Evolutionary conservation across 1,140 invertebrate genomes (phyloP), one percentile per base, ranked within the genome.

Genomic region (Centruroides sculpturatus): DNA sequence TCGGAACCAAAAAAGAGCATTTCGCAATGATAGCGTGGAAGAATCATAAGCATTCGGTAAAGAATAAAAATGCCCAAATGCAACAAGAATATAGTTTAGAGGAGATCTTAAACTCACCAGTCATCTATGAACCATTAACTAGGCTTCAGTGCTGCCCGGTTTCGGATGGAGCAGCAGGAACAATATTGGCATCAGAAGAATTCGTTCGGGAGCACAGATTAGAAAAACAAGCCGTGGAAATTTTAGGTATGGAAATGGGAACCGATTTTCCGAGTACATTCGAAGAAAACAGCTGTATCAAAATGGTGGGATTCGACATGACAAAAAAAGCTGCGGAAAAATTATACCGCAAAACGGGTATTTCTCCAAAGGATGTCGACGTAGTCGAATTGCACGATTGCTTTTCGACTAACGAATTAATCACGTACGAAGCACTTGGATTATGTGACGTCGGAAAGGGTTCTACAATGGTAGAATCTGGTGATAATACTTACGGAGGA

Each of bases 381-480:
- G 94, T 99, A 0, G 81, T 99, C n/a, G 96, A 99, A 74, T 77
- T 98, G 11, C 96, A 99, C 69, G 96, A 99, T 73, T 99, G 96
- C 75, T 99, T 99, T 76, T 95, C 94, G 5, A 84, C 89, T 5
- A 99, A 99, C 76, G 96, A 99, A 71, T 75, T 99, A 36, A 87
- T 99, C 7, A 96, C 92, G 3, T 99, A 99, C 69, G 96, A 99
- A 79, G 93, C 92, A 2, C 78, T 99, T 23, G 93, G 95, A 35
- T 75, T 99, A 0, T 99, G 96, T 74, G 80, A 81, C 7, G 82
- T 84, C 62, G 96, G 94, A 61, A 83, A 94, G 75, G 95, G 87
- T 13, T 87, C 86, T 13, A 85, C 88, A 64, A 81, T 99, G 56
- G 85, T 99, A 65, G 94, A 99, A 71, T 79, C 81, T 3, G 91